Percentiles rank a stretch among this genome's conserved stretches.
phyloP scores from a whole-genome alignment of 2,113 vertebrate species.

The Salvelinus fontinalis region DNA sequence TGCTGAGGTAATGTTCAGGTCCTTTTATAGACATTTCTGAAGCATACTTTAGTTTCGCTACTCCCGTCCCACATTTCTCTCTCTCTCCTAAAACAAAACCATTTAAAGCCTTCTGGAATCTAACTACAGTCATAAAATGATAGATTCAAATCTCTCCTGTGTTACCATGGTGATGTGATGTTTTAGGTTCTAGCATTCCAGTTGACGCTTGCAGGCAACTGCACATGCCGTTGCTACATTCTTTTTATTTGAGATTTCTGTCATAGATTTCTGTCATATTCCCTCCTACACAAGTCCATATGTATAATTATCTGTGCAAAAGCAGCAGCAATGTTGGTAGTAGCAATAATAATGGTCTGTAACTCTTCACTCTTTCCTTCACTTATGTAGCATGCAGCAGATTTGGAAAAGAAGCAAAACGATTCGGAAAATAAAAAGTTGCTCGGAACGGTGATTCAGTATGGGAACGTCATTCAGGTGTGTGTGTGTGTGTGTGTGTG shows the following conservation, averaged over 20 bases:
- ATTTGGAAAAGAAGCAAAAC: constrained; percentile 98
- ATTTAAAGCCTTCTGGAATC: constrained; percentile 62
- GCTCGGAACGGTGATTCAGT: constrained; percentile 93
- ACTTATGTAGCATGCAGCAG: constrained; percentile 86
- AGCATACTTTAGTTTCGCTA: not conserved
- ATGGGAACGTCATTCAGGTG: constrained; percentile 98
- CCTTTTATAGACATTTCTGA: constrained; percentile 56
- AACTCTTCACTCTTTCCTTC: too few species aligned
- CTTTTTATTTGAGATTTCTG: too few species aligned
- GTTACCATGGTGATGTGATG: constrained; percentile 42
- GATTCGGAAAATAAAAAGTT: constrained; percentile 97
- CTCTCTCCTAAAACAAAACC: constrained; percentile 42
- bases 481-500: constrained; percentile 3
- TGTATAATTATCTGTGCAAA: too few species aligned
- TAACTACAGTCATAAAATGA: constrained; percentile 51
- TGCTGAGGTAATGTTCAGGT: constrained; percentile 17
- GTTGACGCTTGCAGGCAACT: not conserved
- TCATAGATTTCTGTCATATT: too few species aligned
- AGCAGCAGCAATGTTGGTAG: too few species aligned
- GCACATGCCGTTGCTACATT: not conserved
- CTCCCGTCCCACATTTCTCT: not conserved
- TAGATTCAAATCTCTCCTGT: constrained; percentile 28
- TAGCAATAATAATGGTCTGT: too few species aligned
- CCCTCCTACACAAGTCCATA: too few species aligned
- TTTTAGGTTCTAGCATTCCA: constrained; percentile 19